Base-by-base conservation (phyloP, 2,888 invertebrate genomes). In the Drosophila koepferae region DNA sequence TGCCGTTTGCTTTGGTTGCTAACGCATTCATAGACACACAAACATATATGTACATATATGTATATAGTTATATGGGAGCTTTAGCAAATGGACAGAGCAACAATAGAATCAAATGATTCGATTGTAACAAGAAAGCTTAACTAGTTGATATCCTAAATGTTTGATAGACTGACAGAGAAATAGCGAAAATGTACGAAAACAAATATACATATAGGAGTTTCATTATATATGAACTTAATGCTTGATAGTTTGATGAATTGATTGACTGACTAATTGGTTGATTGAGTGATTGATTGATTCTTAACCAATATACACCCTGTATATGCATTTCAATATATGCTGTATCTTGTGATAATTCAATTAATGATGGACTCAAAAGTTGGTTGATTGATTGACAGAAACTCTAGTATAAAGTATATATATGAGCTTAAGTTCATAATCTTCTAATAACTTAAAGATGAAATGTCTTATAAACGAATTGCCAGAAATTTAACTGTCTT, bases 1-100 rank as follows among this genome's bases (percentile, higher is more conserved):
- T 41, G 31, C 16, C 51, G 31, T 44, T 53, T 63, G 43, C 28
- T 31, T 38, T 18, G 63, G 51, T 31, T 63, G 63, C 63, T 48
- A 64, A 64, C 62, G 40, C 62, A 63, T 23, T 31, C 38, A 34
- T 31, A 34, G 3, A 56, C 31, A 16, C 31, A 16, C 9, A 18
- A 41, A 55, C 14, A 44, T 16, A 16, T 16, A 14, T 12, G 14
- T 2, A 6, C 16, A 38, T 14, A 38, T 20, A 34, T 16, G 16
- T 12, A 14, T 40, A 20, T 31, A 34, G 14, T 1, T 36, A 34
- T 51, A 34, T 51, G 51, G 34, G 4, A 16, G 56, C 44, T 28
- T 44, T 18, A 36, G 43, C 18, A 36, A 28, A 20, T 41, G 49
- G 40, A 20, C 64, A 51, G 36, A 28, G 8, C 16, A 51, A 63